Base-by-base conservation (phyloP, 2,113 vertebrate genomes). In the Bothrops jararaca region DNA sequence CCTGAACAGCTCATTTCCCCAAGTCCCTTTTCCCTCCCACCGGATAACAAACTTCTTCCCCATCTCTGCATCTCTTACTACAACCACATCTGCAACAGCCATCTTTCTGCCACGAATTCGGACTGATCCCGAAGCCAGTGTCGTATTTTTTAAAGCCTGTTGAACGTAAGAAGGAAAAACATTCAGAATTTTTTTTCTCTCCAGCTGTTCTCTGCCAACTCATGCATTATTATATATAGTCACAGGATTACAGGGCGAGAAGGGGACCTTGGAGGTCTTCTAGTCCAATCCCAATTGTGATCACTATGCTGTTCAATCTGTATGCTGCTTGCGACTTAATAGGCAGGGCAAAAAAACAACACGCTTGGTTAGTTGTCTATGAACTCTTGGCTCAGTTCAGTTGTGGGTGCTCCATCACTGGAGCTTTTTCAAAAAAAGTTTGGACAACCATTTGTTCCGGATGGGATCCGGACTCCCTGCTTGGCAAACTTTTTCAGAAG, bases 61-160 rank as follows among this genome's bases (percentile, higher is more conserved):
- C 13, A 58, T 26, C 74, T 5, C 29, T 18, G 11, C 45, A 29
- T n/a, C 88, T 85, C 92, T 90, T 90, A 93, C 92, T 45, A 90
- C 56, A 90, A 48, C 74, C 80, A 53, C 39, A 9, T 93, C 80
- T 42, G 29, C 92, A 60, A 92, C 54, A 50, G 92, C 92, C 88
- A 92, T 89, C 42, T 42, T 24, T 85, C 74, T 45, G 26, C 13
- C 89, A 64, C 45, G 34, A 53, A 34, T 58, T 22, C 13, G 26
- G 56, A 48, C 60, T n/a, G 89, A 53, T 53, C 74, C 26, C 1
- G 52, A 89, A 13, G 42, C 88, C 48, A 89, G n/a, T 23, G 42
- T 1, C 1, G 7, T 11, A 15, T 8, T 1, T 64, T 42, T 57
- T 54, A 34, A 5, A 52, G 23, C 92, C 92, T 93, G 80, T 90